Conservation (phyloP, 2,113 vertebrate species). For the Coturnix japonica region DNA sequence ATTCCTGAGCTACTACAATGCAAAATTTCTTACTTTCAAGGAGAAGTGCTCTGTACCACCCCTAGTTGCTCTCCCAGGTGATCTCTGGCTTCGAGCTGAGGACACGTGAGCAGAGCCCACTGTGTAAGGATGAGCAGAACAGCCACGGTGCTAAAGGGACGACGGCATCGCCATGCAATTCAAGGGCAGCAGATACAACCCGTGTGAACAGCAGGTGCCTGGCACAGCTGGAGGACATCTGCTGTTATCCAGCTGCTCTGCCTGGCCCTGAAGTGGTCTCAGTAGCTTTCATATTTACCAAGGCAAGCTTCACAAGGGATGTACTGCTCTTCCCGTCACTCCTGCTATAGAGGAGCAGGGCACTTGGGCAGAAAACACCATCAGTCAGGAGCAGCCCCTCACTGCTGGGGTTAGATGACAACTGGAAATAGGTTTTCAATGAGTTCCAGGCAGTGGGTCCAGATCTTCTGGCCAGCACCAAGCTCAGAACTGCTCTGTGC, state of each 20-base stretch:
- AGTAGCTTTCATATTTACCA: rapidly evolving
- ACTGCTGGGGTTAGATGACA: background rate
- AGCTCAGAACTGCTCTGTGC: background rate
- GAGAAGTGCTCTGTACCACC: too few species aligned
- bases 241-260: background rate
- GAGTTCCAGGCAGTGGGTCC: background rate
- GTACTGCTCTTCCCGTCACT: rapidly evolving
- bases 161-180: rapidly evolving
- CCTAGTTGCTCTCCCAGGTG: background rate
- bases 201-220: too few species aligned
- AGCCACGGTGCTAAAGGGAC: background rate
- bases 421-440: background rate
- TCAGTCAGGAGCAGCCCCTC: background rate
- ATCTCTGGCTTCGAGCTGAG: background rate
- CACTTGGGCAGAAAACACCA: background rate
- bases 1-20: background rate
- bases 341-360: too few species aligned
- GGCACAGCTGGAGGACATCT: background rate
- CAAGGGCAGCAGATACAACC: rapidly evolving
- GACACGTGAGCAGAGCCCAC: rapidly evolving
- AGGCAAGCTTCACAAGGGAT: background rate
- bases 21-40: background rate
- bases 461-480: background rate
- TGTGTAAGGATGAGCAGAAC: background rate
- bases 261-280: background rate